Base-by-base conservation (phyloP, 2,797 vertebrate genomes). In the Chloroceryle inda region DNA sequence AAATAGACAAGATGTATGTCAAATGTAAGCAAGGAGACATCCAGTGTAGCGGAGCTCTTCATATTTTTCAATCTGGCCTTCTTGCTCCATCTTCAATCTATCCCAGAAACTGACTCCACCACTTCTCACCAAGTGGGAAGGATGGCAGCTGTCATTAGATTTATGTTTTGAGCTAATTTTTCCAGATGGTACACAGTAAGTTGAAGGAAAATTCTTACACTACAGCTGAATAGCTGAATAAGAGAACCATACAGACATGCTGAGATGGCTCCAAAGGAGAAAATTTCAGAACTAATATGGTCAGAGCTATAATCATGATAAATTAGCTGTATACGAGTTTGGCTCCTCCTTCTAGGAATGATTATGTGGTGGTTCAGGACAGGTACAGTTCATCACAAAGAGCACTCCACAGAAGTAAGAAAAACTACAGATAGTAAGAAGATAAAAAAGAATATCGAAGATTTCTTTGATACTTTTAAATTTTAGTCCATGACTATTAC, bases 151-250 rank as follows among this genome's bases (percentile, higher is more conserved):
- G 76, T 90, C 84, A 59, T 76, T 85, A 94, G 91, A 91, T 93
- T 90, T 92, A 92, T 88, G 58, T 37, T 66, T 82, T 96, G 66
- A 78, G 84, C 71, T 58, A 78, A 40, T 68, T 89, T 91, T 92
- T 94, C 93, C 94, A 94, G 87, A 94, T 89, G 93, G 87, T 76
- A 27, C 89, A 85, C 87, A 89, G 81, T 72, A 87, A 59, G 62
- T 27, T 0, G 40, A 89, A 91, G 77, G 89, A 89, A 94, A 95
- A 87, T 56, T 78, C 37, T 78, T 91, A 21, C 26, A 68, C 38
- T 63, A 85, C 31, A 84, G 50, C 49, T 78, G 74, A 89, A 68
- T 17, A 61, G 27, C 53, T 87, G 66, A 91, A 53, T 0, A 3
- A 14, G 21, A 88, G 38, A 76, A 63, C 24, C 40, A 37, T 44